A percentile compares a stretch with the other conserved stretches of the same genome.
phyloP scores from a whole-genome alignment of 2,113 vertebrate genomes.

The Oryzias javanicus region DNA sequence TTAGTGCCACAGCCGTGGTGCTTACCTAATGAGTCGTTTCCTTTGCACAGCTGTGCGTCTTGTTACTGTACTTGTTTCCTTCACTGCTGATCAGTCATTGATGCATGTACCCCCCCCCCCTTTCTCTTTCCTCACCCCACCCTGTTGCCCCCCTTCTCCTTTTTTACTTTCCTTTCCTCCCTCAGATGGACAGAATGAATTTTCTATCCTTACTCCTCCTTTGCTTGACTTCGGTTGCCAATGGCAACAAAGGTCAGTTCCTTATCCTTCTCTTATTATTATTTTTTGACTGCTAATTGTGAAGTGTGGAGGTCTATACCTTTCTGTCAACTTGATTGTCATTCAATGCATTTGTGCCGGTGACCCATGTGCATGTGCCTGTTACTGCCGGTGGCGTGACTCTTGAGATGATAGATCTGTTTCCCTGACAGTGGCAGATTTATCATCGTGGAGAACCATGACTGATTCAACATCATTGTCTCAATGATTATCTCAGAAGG shows the following conservation, averaged over 20 bases:
- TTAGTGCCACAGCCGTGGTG: conserved; percentile 19
- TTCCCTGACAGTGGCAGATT: conserved; percentile 34
- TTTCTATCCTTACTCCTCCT: conserved; percentile 80
- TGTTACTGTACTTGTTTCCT: conserved; percentile 53
- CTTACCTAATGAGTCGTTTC: conserved; percentile 3
- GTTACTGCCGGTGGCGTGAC: conserved; percentile 19
- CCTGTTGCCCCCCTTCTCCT: conserved; percentile 35
- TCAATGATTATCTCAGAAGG: conserved; percentile 40
- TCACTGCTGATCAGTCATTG: conserved; percentile 66
- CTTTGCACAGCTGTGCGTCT: conserved; percentile 32
- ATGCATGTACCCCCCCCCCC: conserved; percentile 68
- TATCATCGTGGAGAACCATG: conserved; percentile 44
- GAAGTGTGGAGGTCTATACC: conserved; percentile 39
- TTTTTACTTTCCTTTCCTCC: conserved; percentile 58
- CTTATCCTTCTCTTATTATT: conserved; percentile 42
- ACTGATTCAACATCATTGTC: conserved; percentile 54
- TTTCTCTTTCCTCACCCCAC: conserved; percentile 35
- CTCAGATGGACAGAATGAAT: conserved; percentile 81
- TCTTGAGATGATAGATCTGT: conserved; percentile 39
- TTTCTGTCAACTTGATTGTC: conserved; percentile 13
- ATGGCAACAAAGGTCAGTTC: conserved; percentile 84
- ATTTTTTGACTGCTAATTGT: conserved; percentile 59
- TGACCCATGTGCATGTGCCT: conserved; percentile 36
- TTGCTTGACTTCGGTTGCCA: conserved; percentile 82
- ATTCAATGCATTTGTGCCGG: conserved; percentile 16